phyloP scores from a whole-genome alignment of 2,113 vertebrate species.

The Cyprinus carpio region DNA sequence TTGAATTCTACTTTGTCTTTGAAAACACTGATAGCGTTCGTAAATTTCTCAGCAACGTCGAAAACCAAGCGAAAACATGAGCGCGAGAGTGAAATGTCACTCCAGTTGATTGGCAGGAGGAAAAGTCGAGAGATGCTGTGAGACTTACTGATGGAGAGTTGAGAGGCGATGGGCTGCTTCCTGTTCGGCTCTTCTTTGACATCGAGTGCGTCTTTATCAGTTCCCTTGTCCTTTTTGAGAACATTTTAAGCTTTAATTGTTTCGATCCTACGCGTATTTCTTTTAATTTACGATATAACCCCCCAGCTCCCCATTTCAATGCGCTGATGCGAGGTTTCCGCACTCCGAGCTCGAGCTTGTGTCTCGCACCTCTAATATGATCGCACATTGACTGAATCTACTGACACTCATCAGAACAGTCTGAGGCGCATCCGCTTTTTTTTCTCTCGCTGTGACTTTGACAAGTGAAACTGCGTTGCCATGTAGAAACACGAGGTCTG shows the following conservation, averaged over 20 bases:
- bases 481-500: background rate
- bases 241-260: conserved; percentile 78
- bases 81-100: conserved; percentile 16
- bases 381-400: conserved; percentile 67
- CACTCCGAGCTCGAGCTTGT: conserved; percentile 55
- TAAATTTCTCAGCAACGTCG: background rate
- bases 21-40: background rate
- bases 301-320: conserved; percentile 70
- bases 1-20: background rate
- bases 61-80: background rate
- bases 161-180: conserved; percentile 83
- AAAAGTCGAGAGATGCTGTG: conserved; percentile 44
- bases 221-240: conserved; percentile 90
- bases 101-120: conserved; percentile 49
- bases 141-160: conserved; percentile 80
- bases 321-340: conserved; percentile 27
- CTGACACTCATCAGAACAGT: conserved; percentile 64
- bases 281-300: conserved; percentile 61
- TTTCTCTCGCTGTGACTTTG: background rate
- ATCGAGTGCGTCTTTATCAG: conserved; percentile 94
- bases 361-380: conserved; percentile 62
- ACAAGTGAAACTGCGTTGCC: conserved; percentile 36
- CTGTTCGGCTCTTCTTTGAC: conserved; percentile 91
- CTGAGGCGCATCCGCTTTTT: conserved; percentile 67
- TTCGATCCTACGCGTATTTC: conserved; percentile 68